Base-by-base conservation (phyloP, 2,888 invertebrate genomes). In the Tricholauxania praeusta region DNA sequence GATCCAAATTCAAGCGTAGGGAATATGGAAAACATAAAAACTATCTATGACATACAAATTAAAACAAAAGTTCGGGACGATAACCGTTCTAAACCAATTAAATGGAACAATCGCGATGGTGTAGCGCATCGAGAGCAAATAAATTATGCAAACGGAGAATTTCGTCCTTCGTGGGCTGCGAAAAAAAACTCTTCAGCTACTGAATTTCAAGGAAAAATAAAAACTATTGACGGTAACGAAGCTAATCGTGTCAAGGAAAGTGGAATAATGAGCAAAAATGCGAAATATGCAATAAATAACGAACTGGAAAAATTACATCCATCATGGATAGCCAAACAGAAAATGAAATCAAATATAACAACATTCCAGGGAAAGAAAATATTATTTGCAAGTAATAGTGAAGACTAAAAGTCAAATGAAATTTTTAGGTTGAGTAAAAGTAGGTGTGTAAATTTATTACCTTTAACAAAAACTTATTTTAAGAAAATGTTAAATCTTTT, bases 321-420 rank as follows among this genome's bases (percentile, higher is more conserved):
- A 1, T 87, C 87, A 0, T 87, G 87, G 87, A 80, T 79, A 59
- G 88, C 87, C 2, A 87, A 87, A 72, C 85, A 86, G 75, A 84
- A 84, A 73, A 73, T 80, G 14, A 87, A 86, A 67, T 82, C 84
- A 0, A 78, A 80, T 60, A 87, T 87, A 67, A 78, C 82, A 0
- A 76, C 80, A 4, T 88, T 87, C 65, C 78, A 83, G 55, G 87
- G 88, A 12, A 86, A 80, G 12, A 87, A 87, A 80, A 86, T 84
- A 15, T 83, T 77, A 69, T 87, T 87, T 78, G 83, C 80, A 57
- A 76, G 79, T 64, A 79, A 80, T 62, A 80, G 80, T 57, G 65
- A 65, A 15, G 49, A 19, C 52, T 78, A 73, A 69, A 71, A 69
- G 59, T 69, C 65, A 22, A 12, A 22, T 48, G 12, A 47, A 12